Base-by-base conservation (phyloP, 2,888 invertebrate genomes). In the Hypsopygia costalis region DNA sequence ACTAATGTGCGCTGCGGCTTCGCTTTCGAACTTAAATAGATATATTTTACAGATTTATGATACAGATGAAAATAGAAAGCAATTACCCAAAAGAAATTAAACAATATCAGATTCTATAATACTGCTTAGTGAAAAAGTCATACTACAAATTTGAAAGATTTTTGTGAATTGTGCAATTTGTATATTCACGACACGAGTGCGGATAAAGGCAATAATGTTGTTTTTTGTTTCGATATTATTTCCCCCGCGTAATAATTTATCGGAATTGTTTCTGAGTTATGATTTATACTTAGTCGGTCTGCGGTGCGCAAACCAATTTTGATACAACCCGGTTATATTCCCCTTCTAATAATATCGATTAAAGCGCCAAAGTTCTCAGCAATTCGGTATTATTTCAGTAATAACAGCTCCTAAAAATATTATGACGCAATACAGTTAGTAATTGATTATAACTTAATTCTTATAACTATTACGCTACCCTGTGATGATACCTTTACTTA, bases 201-300 rank as follows among this genome's bases (percentile, higher is more conserved):
- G 46, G 36, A n/a, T n/a, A n/a, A n/a, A 38, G 42, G 45, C 43
- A 36, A 48, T 47, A 31, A 43, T 47, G 41, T 50, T 53, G 52
- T 57, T 63, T 65, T 66, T 68, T 66, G 55, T 59, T 59, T 58
- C 58, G 53, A 41, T 49, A 54, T 65, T 64, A 62, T 63, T 69
- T 64, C 52, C 52, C 51, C 52, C 44, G 60, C 47, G 51, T 55
- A 52, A 63, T 69, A 69, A 75, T 69, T 74, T 77, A 74, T 70
- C 49, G 62, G 54, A 51, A 70, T 69, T 69, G 70, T 71, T 69
- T 53, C 50, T 45, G 50, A 64, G 65, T 67, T 69, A 53, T 70
- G 75, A 75, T 75, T 74, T 78, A 74, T 74, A 62, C 54, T 58
- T 48, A 58, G 54, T 49, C 36, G 55, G 53, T 58, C 51, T 57